A percentile compares a stretch with the other conserved stretches of the same genome.
These are phyloP conservation scores for Tupaia tana DNA, from an alignment of 2,113 vertebrate genomes.

Conservation along the genomic window DNA sequence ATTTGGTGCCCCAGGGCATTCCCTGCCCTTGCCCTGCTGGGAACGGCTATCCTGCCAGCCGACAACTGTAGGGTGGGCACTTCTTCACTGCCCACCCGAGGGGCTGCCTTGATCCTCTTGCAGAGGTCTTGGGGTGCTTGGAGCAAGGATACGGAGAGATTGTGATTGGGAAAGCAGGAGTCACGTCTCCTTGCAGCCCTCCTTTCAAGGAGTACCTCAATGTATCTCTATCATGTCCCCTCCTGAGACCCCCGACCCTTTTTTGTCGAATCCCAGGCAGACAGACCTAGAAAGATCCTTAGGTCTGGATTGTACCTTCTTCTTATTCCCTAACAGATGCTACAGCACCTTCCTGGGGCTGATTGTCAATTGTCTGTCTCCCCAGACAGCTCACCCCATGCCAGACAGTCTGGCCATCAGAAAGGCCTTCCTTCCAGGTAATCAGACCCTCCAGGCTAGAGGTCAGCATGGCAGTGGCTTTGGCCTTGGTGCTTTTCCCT, in stretches of 20 bases:
- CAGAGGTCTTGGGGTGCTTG: not conserved
- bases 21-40: too few species aligned
- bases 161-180: not conserved
- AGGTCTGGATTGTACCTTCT: not conserved
- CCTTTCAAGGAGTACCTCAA: not conserved
- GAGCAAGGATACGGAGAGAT: not conserved
- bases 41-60: not conserved
- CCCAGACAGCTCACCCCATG: not conserved
- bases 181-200: not conserved
- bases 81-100: not conserved
- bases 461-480: not conserved
- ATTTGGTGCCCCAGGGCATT: too few species aligned
- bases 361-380: not conserved
- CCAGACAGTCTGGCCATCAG: not conserved
- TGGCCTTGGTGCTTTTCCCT: not conserved
- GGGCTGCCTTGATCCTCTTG: not conserved
- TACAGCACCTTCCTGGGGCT: not conserved
- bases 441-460: not conserved
- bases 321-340: not conserved
- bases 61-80: not conserved
- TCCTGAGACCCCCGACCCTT: not conserved
- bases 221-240: not conserved
- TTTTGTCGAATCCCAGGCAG: not conserved
- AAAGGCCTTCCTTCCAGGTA: not conserved
- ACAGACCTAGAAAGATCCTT: not conserved